Base-by-base conservation (phyloP, 2,797 vertebrate species). In the Alosa sapidissima region DNA sequence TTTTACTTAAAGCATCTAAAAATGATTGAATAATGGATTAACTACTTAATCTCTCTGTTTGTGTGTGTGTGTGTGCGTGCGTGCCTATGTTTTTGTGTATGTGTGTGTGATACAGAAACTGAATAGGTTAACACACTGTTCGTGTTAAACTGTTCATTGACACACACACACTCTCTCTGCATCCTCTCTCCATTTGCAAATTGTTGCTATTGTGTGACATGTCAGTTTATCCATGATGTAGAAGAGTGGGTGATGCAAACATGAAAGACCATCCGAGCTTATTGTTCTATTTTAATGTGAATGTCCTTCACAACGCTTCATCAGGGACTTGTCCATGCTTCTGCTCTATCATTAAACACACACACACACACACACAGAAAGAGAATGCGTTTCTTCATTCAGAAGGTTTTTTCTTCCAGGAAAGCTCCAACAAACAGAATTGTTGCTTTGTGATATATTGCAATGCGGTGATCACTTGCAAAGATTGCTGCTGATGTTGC, bases 401-500 rank as follows among this genome's bases (percentile, higher is more conserved):
- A 78, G 14, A 19, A 45, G 14, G 68, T 16, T 78, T 47, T 78
- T 78, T n/a, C 14, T 45, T 78, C 41, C 72, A 47, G 68, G 16
- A 78, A 78, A 78, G 72, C 72, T 21, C 16, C 41, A 19, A 47
- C 41, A 45, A 78, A 41, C 41, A 78, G 72, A 45, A 45, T 78
- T 41, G 36, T 78, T 45, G 41, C 19, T 78, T 47, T 78, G 72
- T 78, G 45, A 78, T 78, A 47, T 45, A 21, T 45, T 47, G 55
- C 62, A 14, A 83, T 84, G 60, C 41, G 8, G 49, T 62, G 36
- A 51, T 72, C 49, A 45, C 51, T 78, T 52, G 75, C 83, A 54
- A 47, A 41, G 49, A 24, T 33, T 45, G 24, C 24, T 85, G 86
- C 86, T 82, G 86, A 87, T 5, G 19, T 49, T 60, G 83, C 86